Evolutionary conservation across 2,888 invertebrate genomes (phyloP).

Genomic region (Toxonevra muliebris): DNA sequence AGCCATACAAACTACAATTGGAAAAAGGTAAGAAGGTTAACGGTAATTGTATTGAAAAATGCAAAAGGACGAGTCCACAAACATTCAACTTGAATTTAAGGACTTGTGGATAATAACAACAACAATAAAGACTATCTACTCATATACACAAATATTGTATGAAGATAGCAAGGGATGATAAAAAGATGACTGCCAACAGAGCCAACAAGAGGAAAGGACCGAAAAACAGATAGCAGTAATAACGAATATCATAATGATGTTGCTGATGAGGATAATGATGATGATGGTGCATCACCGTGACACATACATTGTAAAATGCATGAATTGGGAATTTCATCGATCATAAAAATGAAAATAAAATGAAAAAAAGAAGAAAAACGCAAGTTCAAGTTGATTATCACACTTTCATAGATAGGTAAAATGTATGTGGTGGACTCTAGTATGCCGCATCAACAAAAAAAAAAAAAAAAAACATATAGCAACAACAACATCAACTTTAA

Average conservation of each 20-base stretch:
- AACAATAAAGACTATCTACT: background rate
- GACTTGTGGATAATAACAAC: background rate
- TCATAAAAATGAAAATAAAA: slow-evolving; percentile 61
- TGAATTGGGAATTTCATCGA: slow-evolving; percentile 63
- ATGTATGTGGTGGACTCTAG: background rate
- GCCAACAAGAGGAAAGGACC: background rate
- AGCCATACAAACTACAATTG: slow-evolving; percentile 3
- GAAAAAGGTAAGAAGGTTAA: slow-evolving; percentile 38
- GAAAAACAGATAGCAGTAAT: slow-evolving; percentile 6
- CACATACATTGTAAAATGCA: slow-evolving; percentile 31
- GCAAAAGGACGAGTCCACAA: slow-evolving; percentile 39
- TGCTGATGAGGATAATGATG: slow-evolving; percentile 28
- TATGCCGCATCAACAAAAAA: background rate
- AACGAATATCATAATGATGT: slow-evolving; percentile 18
- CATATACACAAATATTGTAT: slow-evolving; percentile 5
- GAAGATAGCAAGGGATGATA: background rate
- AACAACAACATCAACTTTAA: slow-evolving; percentile 9
- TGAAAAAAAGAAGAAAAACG: slow-evolving; percentile 39
- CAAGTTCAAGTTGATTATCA: slow-evolving; percentile 55
- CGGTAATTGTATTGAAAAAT: slow-evolving; percentile 48
- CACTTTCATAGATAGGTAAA: slow-evolving; percentile 32
- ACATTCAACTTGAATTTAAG: slow-evolving; percentile 1
- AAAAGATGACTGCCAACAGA: background rate
- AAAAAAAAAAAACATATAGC: background rate
- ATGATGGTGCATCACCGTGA: slow-evolving; percentile 1